Evolutionary conservation across 2,888 invertebrate genomes (phyloP), one percentile per base, ranked within the genome.

Genomic region (Polietes domitor): DNA sequence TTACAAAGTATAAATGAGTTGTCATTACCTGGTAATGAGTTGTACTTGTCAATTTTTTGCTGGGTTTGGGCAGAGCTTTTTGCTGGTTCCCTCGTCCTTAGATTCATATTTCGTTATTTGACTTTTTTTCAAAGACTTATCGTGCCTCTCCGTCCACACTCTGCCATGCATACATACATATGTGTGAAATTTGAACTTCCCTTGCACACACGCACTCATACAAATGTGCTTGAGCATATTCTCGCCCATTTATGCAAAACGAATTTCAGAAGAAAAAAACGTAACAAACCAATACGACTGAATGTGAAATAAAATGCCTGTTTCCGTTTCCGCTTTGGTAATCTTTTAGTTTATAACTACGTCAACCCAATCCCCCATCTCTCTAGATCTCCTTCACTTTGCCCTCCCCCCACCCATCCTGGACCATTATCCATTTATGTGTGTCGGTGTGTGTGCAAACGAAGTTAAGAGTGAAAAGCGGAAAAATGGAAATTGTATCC

Each of bases 261-360:
- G 24, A 26, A 58, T n/a, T 55, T 15, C 24, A 15, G 4, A 58
- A 50, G 9, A 19, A 19, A 12, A 50, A 17, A 50, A 50, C 50
- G 5, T 2, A n/a, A 71, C 70, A 71, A 75, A 76, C 58, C 63
- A 77, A 77, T 68, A 71, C 37, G 65, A 55, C 55, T 80, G 83
- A 78, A 81, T 73, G 68, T 78, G 32, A 81, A 78, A 80, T 78
- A 58, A 84, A 84, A 84, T 81, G 75, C 72, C 76, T 81, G 81
- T 81, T 84, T 84, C 83, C 83, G 83, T 78, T 81, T 84, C 81
- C 83, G 83, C 50, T 75, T 47, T 75, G 58, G 65, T 58, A 70
- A 70, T 80, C 68, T 71, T 50, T 58, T 55, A 41, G 58, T 32
- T 55, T 73, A 43, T 19, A 43, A 68, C 15, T 63, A 47, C 50